A percentile compares a stretch with the other conserved stretches of the same genome.
Conservation (phyloP, 2,888 invertebrate genomes). For the Leucoptera coffeella region DNA sequence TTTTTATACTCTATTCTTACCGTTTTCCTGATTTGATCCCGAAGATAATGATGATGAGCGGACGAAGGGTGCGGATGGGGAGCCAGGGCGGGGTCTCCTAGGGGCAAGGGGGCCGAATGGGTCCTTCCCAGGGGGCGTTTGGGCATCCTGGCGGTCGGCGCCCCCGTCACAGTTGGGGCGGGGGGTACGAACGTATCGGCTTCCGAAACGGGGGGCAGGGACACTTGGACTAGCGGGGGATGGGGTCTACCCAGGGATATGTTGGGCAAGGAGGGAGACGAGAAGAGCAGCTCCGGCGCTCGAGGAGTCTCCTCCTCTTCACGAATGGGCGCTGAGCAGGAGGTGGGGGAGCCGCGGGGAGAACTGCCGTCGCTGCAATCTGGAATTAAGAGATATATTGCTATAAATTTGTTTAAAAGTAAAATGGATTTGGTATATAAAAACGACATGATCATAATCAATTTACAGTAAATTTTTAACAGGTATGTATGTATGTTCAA, state of each 20-base stretch:
- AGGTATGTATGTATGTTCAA: no score
- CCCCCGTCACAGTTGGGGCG: no score
- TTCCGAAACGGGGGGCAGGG: constrained; percentile 59
- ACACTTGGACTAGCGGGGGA: constrained; percentile 12
- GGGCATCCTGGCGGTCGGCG: constrained; percentile 57
- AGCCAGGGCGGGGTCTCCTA: constrained; percentile 85
- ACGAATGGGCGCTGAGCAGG: constrained; percentile 62
- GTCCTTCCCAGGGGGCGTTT: constrained; percentile 85
- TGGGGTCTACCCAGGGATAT: constrained; percentile 88
- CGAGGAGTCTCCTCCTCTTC: constrained; percentile 73
- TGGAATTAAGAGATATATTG: no score
- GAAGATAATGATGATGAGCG: constrained; percentile 61
- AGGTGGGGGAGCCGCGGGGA: constrained; percentile 57
- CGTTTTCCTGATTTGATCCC: constrained; percentile 84
- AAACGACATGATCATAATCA: no score
- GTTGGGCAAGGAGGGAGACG: constrained; percentile 95
- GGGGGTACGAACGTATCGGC: constrained; percentile 68
- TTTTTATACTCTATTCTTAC: no score
- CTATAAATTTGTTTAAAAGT: no score
- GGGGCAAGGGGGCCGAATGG: constrained; percentile 87
- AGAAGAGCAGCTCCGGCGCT: constrained; percentile 74
- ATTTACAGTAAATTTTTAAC: no score
- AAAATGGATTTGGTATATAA: no score
- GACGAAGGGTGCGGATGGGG: constrained; percentile 59
- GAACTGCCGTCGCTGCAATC: constrained; percentile 33